Evolutionary conservation across 2,797 vertebrate genomes (phyloP).

Genomic region (Austrolebias charrua): DNA sequence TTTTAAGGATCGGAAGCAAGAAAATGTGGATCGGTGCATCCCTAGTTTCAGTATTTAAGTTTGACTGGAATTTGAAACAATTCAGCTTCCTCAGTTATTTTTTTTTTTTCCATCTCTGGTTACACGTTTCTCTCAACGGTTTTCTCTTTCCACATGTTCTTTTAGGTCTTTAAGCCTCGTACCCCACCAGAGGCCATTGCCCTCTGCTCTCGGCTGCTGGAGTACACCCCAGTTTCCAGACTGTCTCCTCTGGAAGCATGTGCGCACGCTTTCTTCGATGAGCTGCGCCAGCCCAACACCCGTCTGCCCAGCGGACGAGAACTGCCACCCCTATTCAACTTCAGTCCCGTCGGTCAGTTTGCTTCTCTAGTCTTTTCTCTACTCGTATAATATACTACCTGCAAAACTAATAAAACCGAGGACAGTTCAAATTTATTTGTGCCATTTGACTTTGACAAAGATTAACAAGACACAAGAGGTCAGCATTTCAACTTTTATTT

Average conservation of each 20-base stretch:
- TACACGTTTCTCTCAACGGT: not conserved
- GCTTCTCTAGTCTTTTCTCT: not conserved
- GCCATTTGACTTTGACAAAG: too few species aligned
- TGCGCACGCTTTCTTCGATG: conserved; percentile 91
- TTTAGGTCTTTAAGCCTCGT: conserved; percentile 89
- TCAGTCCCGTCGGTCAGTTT: conserved; percentile 89
- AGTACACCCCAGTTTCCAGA: conserved; percentile 92
- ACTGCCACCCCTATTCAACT: conserved; percentile 92
- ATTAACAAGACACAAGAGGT: too few species aligned
- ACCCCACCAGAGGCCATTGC: conserved; percentile 92
- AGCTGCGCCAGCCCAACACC: conserved; percentile 87
- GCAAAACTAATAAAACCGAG: too few species aligned
- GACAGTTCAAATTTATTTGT: too few species aligned
- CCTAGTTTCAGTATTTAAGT: too few species aligned
- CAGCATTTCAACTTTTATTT: too few species aligned
- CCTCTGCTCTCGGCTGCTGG: conserved; percentile 90
- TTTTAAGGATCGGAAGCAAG: too few species aligned
- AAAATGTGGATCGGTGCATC: too few species aligned
- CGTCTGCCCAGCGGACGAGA: conserved; percentile 90
- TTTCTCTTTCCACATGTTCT: not conserved
- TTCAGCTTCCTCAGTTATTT: too few species aligned
- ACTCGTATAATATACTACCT: too few species aligned
- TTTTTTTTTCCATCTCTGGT: not conserved
- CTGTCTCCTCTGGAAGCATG: conserved; percentile 92
- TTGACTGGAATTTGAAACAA: too few species aligned